These are phyloP conservation scores for Blastobasis adustella DNA, from an alignment of 2,888 invertebrate genomes.

Conservation along the genomic window DNA sequence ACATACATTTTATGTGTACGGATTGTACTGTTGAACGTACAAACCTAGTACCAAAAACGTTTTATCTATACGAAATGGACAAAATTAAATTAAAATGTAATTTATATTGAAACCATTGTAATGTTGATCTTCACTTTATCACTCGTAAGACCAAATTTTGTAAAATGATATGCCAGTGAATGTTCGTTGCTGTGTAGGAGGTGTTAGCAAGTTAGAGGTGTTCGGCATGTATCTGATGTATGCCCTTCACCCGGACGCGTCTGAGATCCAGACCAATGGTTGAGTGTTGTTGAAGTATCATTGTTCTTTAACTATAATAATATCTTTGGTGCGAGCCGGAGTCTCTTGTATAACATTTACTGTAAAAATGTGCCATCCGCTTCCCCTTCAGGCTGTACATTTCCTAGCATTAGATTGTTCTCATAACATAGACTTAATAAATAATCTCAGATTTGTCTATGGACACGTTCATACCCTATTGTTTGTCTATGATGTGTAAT, in stretches of 20 bases:
- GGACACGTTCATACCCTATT: conserved; percentile 49
- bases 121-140: conserved; percentile 36
- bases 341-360: conserved; percentile 40
- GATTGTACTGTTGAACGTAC: conserved; percentile 58
- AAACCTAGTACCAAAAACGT: conserved; percentile 38
- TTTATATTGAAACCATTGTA: conserved; percentile 10
- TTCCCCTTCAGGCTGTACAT: conserved; percentile 56
- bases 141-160: conserved; percentile 58
- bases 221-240: neutral
- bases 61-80: neutral
- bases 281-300: conserved; percentile 27
- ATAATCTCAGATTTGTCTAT: conserved; percentile 29
- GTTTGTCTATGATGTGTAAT: conserved; percentile 34
- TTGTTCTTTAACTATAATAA: conserved; percentile 10
- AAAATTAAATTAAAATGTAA: conserved; percentile 18
- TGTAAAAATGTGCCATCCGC: conserved; percentile 67
- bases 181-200: conserved; percentile 16
- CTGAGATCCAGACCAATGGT: conserved; percentile 37
- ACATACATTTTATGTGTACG: conserved; percentile 34
- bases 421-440: conserved; percentile 24
- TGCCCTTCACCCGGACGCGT: conserved; percentile 11
- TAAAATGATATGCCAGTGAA: conserved; percentile 26
- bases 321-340: conserved; percentile 32
- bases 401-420: conserved; percentile 33
- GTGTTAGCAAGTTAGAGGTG: conserved; percentile 9